These are phyloP conservation scores for Calidris pugnax DNA, from an alignment of 2,113 vertebrate genomes.

Conservation along the genomic window DNA sequence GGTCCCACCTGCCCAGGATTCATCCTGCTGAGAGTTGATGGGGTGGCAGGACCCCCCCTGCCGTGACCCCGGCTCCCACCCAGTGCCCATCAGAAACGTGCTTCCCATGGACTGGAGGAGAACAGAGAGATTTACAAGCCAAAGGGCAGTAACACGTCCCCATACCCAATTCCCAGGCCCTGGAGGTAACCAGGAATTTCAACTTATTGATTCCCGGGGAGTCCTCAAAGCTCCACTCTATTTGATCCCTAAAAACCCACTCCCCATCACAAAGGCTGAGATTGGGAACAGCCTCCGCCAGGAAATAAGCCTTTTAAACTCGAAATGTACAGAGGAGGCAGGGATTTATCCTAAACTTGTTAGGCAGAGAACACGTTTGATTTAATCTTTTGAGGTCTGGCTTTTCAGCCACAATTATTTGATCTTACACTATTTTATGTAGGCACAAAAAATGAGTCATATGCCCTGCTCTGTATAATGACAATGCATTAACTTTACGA, in stretches of 20 bases:
- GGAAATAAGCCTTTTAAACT: background rate
- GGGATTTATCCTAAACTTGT: background rate
- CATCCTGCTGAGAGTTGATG: background rate
- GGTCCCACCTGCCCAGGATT: background rate
- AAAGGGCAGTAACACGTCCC: background rate
- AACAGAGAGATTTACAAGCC: background rate
- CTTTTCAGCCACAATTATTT: conserved; percentile 14
- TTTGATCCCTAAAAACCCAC: background rate
- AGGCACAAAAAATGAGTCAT: background rate
- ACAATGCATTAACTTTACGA: background rate
- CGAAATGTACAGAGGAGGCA: background rate
- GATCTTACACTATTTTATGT: background rate
- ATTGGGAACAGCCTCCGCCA: background rate
- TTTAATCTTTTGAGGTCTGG: conserved; percentile 18
- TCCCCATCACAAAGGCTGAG: background rate
- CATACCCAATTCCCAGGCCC: background rate
- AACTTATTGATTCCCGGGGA: background rate
- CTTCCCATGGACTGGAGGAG: background rate
- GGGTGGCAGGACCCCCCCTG: background rate
- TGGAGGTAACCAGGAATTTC: background rate
- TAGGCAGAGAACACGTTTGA: background rate
- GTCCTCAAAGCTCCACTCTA: background rate
- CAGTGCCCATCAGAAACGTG: rapidly evolving
- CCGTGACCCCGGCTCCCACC: background rate
- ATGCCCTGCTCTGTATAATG: background rate